A percentile compares a stretch with the other conserved stretches of the same genome.
Conservation (phyloP, 2,888 invertebrate genomes). For the Melipona bicolor region DNA sequence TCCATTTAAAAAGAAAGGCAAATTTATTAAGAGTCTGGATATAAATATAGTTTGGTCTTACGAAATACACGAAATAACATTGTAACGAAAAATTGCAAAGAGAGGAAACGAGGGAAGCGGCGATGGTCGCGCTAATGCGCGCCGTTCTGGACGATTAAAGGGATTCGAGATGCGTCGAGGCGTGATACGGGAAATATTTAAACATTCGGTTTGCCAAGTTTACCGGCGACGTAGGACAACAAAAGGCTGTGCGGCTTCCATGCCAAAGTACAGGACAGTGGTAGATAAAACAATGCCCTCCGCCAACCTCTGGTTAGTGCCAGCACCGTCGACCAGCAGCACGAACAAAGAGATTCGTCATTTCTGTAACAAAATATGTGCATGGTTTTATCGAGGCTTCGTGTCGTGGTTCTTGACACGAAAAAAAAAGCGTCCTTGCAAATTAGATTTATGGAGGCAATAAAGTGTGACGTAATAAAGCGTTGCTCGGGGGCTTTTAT, state of each 20-base stretch:
- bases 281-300: constrained; percentile 83
- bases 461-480: background rate
- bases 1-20: too few species aligned
- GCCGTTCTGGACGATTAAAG: background rate
- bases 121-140: too few species aligned
- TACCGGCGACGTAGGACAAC: constrained; percentile 84
- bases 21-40: too few species aligned
- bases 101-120: too few species aligned
- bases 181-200: background rate
- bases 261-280: constrained; percentile 82
- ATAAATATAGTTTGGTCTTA: too few species aligned
- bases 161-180: background rate
- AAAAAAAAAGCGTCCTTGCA: background rate
- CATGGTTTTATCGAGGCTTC: constrained; percentile 7
- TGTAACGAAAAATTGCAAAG: too few species aligned
- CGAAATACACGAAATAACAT: too few species aligned
- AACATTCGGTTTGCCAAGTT: constrained; percentile 35
- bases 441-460: constrained; percentile 17
- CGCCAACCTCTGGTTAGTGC: constrained; percentile 84
- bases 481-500: background rate
- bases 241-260: constrained; percentile 83
- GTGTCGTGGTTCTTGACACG: background rate
- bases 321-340: constrained; percentile 83
- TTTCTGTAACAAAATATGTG: constrained; percentile 76
- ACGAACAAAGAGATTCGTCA: constrained; percentile 82